phyloP scores from a whole-genome alignment of 2,888 invertebrate species.

The Suillia variegata region DNA sequence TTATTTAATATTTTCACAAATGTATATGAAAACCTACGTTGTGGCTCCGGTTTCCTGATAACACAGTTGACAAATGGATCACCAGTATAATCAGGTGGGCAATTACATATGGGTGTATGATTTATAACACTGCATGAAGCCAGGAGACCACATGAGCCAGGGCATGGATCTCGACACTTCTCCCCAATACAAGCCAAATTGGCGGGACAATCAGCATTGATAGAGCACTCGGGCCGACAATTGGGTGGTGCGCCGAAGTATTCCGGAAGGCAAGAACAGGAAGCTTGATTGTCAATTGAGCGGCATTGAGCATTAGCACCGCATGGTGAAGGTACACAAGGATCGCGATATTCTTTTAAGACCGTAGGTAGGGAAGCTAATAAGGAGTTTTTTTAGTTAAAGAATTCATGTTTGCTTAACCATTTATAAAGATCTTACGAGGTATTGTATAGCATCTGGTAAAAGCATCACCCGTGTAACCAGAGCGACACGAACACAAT shows the following conservation, averaged over 20 bases:
- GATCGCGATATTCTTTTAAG: slow-evolving; percentile 61
- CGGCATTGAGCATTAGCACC: slow-evolving; percentile 69
- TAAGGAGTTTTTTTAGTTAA: not conserved
- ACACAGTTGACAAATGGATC: slow-evolving; percentile 67
- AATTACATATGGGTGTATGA: slow-evolving; percentile 70
- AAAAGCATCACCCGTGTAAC: slow-evolving; percentile 74
- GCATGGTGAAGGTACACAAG: slow-evolving; percentile 72
- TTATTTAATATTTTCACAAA: not conserved
- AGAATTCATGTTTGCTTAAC: too few relatives aligned
- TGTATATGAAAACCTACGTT: slow-evolving; percentile 32
- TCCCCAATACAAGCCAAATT: slow-evolving; percentile 70
- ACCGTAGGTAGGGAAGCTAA: slow-evolving; percentile 35
- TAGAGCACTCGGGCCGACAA: slow-evolving; percentile 71
- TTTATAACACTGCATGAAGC: slow-evolving; percentile 67
- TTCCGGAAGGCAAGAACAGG: slow-evolving; percentile 67
- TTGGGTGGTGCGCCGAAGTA: slow-evolving; percentile 72
- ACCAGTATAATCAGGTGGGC: slow-evolving; percentile 66
- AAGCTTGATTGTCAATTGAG: slow-evolving; percentile 64
- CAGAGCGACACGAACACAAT: slow-evolving; percentile 70
- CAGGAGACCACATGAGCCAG: slow-evolving; percentile 69
- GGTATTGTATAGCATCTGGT: slow-evolving; percentile 63
- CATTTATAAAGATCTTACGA: slow-evolving; percentile 59
- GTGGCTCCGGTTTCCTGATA: slow-evolving; percentile 54
- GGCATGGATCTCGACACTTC: slow-evolving; percentile 72
- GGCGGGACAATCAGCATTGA: slow-evolving; percentile 71